Base-by-base conservation (phyloP, 2,797 vertebrate genomes). In the Peromyscus eremicus region DNA sequence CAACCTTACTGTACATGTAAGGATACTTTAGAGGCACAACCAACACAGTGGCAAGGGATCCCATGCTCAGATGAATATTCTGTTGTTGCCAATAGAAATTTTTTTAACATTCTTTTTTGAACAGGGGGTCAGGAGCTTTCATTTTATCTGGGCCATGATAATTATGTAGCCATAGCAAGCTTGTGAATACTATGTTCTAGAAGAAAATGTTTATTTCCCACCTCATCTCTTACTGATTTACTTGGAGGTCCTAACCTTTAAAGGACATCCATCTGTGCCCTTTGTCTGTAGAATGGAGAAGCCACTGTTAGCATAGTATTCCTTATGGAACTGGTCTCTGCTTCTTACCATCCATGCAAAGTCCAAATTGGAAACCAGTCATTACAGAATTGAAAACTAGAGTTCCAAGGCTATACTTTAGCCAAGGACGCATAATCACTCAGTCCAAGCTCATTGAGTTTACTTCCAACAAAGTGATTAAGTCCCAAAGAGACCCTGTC, bases 311-410 rank as follows among this genome's bases (percentile, higher is more conserved):
- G 60, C 6, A 83, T 1, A 3, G 10, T 37, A 77, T n/a, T 82
- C 84, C 84, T 46, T 62, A 82, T 0, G 5, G 32, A 81, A 27
- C 0, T 79, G 37, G 76, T 68, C 5, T 86, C 29, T 62, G 52
- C 5, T 77, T 77, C 17, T 83, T 43, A 32, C 8, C 0, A 70
- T 68, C 34, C 68, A 23, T 66, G 13, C 6, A 90, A 77, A 80
- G 88, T 62, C 57, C 32, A 89, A 80, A 11, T 34, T 94, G 55
- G 10, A 94, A 83, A 90, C 88, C 52, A 91, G 10, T 75, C 64
- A 83, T 17, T 88, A 46, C 2, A 91, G 5, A 21, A n/a, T 12
- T 17, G n/a, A 55, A 87, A 94, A 89, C 9, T 46, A 2, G 29
- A 34, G 23, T 9, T 80, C 19, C 8, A 76, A 49, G 0, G 73